Evolutionary conservation across 1,140 invertebrate genomes (phyloP), one percentile per base, ranked within the genome.

Genomic region (Lepidurus couesii): DNA sequence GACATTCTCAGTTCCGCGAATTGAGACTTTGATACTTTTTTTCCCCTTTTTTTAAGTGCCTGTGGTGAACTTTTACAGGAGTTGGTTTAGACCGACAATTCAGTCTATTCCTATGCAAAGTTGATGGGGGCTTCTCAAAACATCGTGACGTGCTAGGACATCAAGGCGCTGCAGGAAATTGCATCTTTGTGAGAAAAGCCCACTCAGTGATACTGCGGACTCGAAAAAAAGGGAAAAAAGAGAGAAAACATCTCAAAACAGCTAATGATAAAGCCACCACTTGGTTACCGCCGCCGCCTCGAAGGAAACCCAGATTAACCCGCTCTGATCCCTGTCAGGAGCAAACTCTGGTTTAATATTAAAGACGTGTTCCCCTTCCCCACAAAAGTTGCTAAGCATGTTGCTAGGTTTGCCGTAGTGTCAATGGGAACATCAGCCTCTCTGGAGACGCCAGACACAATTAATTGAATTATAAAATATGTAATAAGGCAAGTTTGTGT

Each of bases 81-180:
- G 53, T 65, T 65, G 53, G 16, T 65, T 65, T 65, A 65, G 53
- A 65, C 53, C 53, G 53, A 65, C 53, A 65, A 65, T 65, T 13
- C 53, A 65, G 16, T 21, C 53, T 65, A 65, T 65, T 65, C 53
- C 53, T 65, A 65, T 65, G 53, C 53, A 65, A 65, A 65, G 53
- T 21, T 65, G 53, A 65, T 65, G 53, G 53, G 21, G 53, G 16
- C 21, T 21, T 21, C 53, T 65, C 53, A 65, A 65, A 34, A 34
- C 8, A 65, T 65, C 53, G 53, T 65, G 53, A 65, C 21, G 53
- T 65, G 53, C 53, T 65, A 65, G 53, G 53, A 65, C 53, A 65
- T 65, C 21, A 13, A n/a, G n/a, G 16, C 16, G 53, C 8, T n/a
- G 53, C 53, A 21, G 53, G 9, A 65, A 65, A 65, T 65, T 65